Percentiles rank a stretch among this genome's conserved stretches.
Evolutionary conservation across 2,888 invertebrate genomes (phyloP).

Genomic region (Drosophila melanosoma): DNA sequence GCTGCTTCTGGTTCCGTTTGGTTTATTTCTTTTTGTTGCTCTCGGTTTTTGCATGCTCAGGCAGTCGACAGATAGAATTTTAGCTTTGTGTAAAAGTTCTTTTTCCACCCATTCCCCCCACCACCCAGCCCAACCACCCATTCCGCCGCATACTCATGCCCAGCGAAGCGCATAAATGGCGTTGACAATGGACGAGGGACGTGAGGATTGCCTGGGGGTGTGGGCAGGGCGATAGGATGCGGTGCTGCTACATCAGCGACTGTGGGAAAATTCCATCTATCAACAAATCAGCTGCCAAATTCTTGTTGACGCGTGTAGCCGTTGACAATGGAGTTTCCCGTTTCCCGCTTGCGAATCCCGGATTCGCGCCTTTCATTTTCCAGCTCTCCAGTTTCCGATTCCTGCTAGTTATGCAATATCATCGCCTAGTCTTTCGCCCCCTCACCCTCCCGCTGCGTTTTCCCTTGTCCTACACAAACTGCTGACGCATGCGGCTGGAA

Average conservation of each 20-base stretch:
- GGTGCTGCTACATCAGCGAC: constrained; percentile 26
- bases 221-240: neutral
- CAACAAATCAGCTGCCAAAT: constrained; percentile 80
- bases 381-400: constrained; percentile 31
- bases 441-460: neutral
- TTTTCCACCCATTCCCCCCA: constrained; percentile 33
- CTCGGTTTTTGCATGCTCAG: constrained; percentile 73
- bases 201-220: constrained; percentile 3
- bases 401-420: constrained; percentile 69
- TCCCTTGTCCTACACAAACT: constrained; percentile 33
- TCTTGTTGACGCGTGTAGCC: constrained; percentile 80
- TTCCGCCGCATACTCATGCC: constrained; percentile 31
- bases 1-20: constrained; percentile 40
- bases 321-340: constrained; percentile 62
- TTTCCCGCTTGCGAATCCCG: neutral
- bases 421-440: constrained; percentile 19
- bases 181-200: constrained; percentile 70
- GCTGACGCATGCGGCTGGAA: constrained; percentile 57
- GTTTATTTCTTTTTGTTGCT: constrained; percentile 44
- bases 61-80: constrained; percentile 71
- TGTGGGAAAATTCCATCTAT: constrained; percentile 73
- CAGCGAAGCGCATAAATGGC: constrained; percentile 75
- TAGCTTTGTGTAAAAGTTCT: constrained; percentile 77
- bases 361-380: constrained; percentile 1
- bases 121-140: too few species aligned